Percentiles rank a stretch among this genome's conserved stretches.
Conservation (phyloP, 2,113 vertebrate species). For the Muntiacus muntjak region DNA sequence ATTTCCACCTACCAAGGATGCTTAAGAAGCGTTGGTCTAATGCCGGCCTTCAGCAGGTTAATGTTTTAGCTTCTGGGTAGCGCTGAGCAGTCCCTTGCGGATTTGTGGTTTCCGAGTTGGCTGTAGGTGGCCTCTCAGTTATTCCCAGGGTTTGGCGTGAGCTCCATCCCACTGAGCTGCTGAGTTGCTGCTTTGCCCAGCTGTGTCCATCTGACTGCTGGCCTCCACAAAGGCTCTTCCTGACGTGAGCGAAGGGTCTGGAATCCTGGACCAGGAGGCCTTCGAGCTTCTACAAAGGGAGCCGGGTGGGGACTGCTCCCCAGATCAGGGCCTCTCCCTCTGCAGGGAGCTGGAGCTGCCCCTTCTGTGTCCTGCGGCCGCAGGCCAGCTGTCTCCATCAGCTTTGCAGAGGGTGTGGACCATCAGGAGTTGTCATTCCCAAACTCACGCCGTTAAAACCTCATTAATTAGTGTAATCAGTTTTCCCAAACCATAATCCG, state of each 20-base stretch:
- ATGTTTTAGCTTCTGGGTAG: background rate
- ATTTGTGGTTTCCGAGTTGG: constrained; percentile 36
- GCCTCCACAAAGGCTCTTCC: background rate
- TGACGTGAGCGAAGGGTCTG: background rate
- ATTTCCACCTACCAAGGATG: background rate
- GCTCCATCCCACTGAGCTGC: background rate
- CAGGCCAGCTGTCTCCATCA: background rate
- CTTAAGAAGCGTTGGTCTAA: background rate
- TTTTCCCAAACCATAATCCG: background rate
- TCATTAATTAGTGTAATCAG: background rate
- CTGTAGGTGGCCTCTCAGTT: constrained; percentile 18
- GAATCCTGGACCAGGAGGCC: background rate
- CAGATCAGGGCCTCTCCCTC: background rate
- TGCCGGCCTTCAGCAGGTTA: background rate
- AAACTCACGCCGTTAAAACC: background rate
- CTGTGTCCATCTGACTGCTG: constrained; percentile 25
- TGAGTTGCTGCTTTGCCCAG: constrained; percentile 3
- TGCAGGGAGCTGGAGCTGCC: background rate
- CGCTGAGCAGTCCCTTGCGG: background rate
- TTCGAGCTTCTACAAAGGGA: background rate
- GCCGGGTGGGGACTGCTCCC: background rate
- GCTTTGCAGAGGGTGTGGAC: background rate
- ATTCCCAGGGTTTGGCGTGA: background rate
- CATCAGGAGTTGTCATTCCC: background rate
- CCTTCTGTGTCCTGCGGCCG: background rate